Conservation (phyloP, 2,888 invertebrate species). For the Gandaritis pyraliata region DNA sequence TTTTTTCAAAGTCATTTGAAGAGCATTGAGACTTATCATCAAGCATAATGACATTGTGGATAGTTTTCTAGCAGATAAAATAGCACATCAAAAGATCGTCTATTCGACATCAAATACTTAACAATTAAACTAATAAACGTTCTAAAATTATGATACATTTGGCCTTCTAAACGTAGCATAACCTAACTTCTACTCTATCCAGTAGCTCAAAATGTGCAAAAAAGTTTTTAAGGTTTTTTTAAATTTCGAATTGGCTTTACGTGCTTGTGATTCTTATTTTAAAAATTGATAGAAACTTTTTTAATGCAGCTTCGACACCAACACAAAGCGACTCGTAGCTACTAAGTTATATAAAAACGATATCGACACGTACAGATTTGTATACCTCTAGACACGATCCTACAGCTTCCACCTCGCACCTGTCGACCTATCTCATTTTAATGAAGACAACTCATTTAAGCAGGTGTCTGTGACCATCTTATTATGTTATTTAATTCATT, state of each 20-base stretch:
- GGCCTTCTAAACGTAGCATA: too few species aligned
- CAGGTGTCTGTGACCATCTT: slow-evolving; percentile 71
- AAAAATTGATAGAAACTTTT: slow-evolving; percentile 1
- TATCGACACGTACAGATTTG: slow-evolving; percentile 46
- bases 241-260: background rate
- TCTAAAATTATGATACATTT: too few species aligned
- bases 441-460: slow-evolving; percentile 79
- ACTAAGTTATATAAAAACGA: slow-evolving; percentile 41
- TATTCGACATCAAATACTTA: too few species aligned
- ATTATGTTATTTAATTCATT: slow-evolving; percentile 81
- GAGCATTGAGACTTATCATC: background rate
- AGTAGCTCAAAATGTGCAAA: too few species aligned
- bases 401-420: slow-evolving; percentile 70
- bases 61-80: background rate
- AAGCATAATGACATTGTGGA: background rate
- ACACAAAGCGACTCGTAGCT: slow-evolving; percentile 8
- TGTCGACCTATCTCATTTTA: slow-evolving; percentile 75
- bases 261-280: background rate
- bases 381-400: slow-evolving; percentile 30
- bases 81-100: too few species aligned
- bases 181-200: too few species aligned
- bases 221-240: too few species aligned
- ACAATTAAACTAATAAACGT: too few species aligned
- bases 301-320: background rate
- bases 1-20: slow-evolving; percentile 6